Conservation (phyloP, 2,888 invertebrate species). For the Odontocerum albicorne region DNA sequence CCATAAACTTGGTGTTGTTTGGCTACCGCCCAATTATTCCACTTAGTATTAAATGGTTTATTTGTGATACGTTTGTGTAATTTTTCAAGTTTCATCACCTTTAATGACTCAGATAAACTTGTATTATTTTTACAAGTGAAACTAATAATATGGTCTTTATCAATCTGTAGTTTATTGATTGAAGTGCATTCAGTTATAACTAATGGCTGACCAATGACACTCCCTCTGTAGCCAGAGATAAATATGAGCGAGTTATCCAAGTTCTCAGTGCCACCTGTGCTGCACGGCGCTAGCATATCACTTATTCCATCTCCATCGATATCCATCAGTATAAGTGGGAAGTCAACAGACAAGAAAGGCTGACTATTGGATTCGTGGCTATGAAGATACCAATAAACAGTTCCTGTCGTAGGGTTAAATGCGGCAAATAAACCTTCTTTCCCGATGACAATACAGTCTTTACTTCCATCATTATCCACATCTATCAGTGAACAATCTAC, state of each 20-base stretch:
- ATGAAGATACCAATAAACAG: slow-evolving; percentile 62
- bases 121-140: slow-evolving; percentile 63
- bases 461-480: slow-evolving; percentile 68
- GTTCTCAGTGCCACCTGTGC: slow-evolving; percentile 49
- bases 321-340: slow-evolving; percentile 73
- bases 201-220: slow-evolving; percentile 65
- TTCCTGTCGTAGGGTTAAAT: slow-evolving; percentile 55
- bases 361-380: slow-evolving; percentile 56
- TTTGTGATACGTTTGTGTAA: slow-evolving; percentile 49
- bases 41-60: slow-evolving; percentile 40
- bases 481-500: slow-evolving; percentile 76
- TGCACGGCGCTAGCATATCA: slow-evolving; percentile 67
- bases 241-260: slow-evolving; percentile 61
- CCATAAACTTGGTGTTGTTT: slow-evolving; percentile 57
- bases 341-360: slow-evolving; percentile 60
- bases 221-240: slow-evolving; percentile 71
- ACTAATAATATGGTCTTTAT: slow-evolving; percentile 52
- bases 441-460: slow-evolving; percentile 76
- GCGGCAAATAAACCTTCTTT: slow-evolving; percentile 63
- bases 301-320: slow-evolving; percentile 70
- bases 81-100: slow-evolving; percentile 48
- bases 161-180: slow-evolving; percentile 59
- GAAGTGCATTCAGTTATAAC: slow-evolving; percentile 60
- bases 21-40: slow-evolving; percentile 45
- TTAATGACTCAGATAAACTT: slow-evolving; percentile 54